Percentiles rank a stretch among this genome's conserved stretches.
phyloP scores from a whole-genome alignment of 2,888 invertebrate species.

The Tenthredo scrophulariae region DNA sequence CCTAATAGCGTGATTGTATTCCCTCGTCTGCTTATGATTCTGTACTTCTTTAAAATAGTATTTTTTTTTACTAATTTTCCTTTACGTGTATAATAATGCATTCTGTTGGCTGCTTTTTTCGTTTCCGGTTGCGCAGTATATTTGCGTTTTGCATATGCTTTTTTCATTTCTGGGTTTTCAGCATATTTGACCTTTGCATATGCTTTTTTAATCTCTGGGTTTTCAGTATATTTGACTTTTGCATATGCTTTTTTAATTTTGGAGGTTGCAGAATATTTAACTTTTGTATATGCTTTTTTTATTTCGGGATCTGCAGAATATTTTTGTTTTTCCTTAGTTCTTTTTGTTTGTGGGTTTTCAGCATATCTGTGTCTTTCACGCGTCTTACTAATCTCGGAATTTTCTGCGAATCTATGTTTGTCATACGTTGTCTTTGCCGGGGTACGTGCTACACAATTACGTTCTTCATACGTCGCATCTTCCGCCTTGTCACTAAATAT shows the following conservation, averaged over 20 bases:
- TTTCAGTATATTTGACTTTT: too few relatives aligned
- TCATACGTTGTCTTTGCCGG: not conserved
- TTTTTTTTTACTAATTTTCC: not conserved
- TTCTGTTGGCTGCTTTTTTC: not conserved
- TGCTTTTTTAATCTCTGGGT: too few relatives aligned
- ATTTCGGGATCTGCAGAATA: too few relatives aligned
- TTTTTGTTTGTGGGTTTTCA: too few relatives aligned
- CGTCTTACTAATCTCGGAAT: not conserved
- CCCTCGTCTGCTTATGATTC: not conserved
- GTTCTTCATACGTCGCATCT: too few relatives aligned
- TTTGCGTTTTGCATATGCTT: not conserved
- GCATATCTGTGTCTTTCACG: too few relatives aligned
- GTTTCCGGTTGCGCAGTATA: not conserved
- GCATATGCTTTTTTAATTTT: too few relatives aligned
- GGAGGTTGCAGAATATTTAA: too few relatives aligned
- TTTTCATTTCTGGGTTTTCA: too few relatives aligned
- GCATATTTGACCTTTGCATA: too few relatives aligned
- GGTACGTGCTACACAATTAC: not conserved
- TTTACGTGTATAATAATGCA: not conserved
- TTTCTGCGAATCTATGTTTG: not conserved
- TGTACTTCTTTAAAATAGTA: constrained; percentile 4
- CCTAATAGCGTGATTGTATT: not conserved
- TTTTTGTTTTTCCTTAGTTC: too few relatives aligned
- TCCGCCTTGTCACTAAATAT: not conserved
- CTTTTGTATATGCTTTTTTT: too few relatives aligned